Conservation (phyloP, 2,888 invertebrate species). For the Lasioglossum leucozonium region DNA sequence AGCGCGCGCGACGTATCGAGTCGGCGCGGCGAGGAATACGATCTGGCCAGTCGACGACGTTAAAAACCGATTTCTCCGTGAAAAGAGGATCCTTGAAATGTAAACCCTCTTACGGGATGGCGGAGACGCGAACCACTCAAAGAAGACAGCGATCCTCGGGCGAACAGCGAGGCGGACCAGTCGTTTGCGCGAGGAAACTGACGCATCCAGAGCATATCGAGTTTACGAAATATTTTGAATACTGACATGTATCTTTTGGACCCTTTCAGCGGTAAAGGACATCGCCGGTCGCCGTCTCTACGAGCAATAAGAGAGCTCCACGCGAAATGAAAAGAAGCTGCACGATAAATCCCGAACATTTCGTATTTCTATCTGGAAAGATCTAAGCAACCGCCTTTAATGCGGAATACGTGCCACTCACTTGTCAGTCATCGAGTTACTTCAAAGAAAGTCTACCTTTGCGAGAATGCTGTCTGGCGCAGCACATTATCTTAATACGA, state of each 20-base stretch:
- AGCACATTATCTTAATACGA: slow-evolving; percentile 13
- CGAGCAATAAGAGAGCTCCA: background rate
- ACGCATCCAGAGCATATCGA: background rate
- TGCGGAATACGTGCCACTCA: slow-evolving; percentile 3
- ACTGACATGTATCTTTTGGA: background rate
- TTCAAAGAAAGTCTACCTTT: background rate
- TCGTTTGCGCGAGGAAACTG: background rate
- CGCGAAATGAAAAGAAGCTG: background rate
- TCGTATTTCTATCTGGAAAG: background rate
- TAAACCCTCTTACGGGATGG: slow-evolving; percentile 61
- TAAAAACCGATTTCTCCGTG: slow-evolving; percentile 70
- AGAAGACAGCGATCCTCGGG: slow-evolving; percentile 53
- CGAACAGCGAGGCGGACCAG: slow-evolving; percentile 36
- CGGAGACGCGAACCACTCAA: slow-evolving; percentile 56
- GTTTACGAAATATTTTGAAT: slow-evolving; percentile 23
- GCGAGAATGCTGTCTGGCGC: background rate
- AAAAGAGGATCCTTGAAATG: slow-evolving; percentile 67
- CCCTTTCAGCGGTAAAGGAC: background rate
- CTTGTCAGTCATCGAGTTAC: slow-evolving; percentile 14
- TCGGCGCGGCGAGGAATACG: slow-evolving; percentile 19
- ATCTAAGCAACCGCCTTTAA: background rate
- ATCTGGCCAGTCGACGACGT: slow-evolving; percentile 52
- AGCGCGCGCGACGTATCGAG: slow-evolving; percentile 8
- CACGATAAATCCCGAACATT: background rate
- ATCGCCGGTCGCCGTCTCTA: background rate